Conservation (phyloP, 2,113 vertebrate species). For the Struthio camelus region DNA sequence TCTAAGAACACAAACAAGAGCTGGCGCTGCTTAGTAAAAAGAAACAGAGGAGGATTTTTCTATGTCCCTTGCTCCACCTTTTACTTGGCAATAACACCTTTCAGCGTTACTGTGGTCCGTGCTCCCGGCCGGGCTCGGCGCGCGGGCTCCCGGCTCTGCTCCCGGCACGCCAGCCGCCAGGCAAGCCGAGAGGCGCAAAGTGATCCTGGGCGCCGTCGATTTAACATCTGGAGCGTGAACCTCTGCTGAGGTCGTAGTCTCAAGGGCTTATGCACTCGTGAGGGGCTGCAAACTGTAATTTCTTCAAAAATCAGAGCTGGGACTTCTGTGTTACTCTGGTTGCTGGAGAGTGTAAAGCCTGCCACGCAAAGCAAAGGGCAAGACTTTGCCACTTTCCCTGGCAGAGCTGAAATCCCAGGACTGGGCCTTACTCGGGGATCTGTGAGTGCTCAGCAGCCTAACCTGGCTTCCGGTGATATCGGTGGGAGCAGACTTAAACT, state of each 20-base stretch:
- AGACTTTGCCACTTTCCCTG: neutral
- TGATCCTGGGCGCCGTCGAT: no score
- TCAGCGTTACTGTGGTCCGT: rapidly evolving
- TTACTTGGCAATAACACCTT: rapidly evolving
- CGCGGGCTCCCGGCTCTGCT: neutral
- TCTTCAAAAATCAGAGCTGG: neutral
- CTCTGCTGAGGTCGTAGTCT: no score
- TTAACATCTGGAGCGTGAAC: no score
- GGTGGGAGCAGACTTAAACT: neutral
- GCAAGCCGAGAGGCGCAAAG: neutral
- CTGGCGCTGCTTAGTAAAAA: neutral
- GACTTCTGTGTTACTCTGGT: neutral
- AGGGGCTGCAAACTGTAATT: neutral
- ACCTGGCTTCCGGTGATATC: neutral
- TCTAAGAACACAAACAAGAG: neutral
- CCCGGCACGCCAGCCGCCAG: no score
- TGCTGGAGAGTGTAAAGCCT: no score
- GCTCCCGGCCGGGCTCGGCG: neutral
- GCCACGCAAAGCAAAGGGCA: neutral
- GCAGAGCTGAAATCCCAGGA: neutral
- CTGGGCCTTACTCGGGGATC: neutral
- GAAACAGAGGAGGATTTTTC: neutral
- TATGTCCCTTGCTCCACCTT: rapidly evolving
- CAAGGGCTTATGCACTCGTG: rapidly evolving
- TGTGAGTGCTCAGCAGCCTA: neutral